phyloP scores from a whole-genome alignment of 2,113 vertebrate species.

The Otus sunia region DNA sequence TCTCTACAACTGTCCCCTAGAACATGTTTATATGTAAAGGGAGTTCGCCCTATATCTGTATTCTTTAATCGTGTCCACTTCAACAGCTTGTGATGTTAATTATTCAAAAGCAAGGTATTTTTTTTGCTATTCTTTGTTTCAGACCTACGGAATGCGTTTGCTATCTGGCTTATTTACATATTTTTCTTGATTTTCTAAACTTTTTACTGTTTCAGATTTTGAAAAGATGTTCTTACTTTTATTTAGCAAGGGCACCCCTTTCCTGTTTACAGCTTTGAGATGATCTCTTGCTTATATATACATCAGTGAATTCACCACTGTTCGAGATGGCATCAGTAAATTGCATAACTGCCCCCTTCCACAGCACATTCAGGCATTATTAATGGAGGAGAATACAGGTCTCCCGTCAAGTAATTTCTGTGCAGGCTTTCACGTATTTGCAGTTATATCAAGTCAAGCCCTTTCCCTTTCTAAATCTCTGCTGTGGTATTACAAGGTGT shows the following conservation, averaged over 20 bases:
- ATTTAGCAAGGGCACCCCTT: constrained; percentile 7
- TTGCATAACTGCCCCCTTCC: constrained; percentile 34
- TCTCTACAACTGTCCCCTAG: background rate
- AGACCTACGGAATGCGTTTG: background rate
- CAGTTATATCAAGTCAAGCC: background rate
- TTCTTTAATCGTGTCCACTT: background rate
- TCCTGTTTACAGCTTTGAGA: constrained; percentile 51
- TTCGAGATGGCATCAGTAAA: background rate
- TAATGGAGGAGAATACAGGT: background rate
- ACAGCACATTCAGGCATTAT: background rate
- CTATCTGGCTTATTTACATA: background rate
- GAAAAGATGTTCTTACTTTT: background rate
- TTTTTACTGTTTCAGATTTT: background rate
- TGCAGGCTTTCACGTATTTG: background rate
- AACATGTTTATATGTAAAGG: background rate
- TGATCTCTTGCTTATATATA: background rate
- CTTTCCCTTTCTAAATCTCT: background rate
- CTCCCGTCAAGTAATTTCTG: background rate
- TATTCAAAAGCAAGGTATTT: background rate
- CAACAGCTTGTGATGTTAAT: background rate
- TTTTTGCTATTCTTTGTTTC: background rate
- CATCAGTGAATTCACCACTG: background rate
- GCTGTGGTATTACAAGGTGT: background rate
- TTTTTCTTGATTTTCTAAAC: background rate
- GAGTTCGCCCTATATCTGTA: background rate